These are phyloP conservation scores for Diogma glabrata DNA, from an alignment of 2,888 invertebrate genomes.

Conservation along the genomic window DNA sequence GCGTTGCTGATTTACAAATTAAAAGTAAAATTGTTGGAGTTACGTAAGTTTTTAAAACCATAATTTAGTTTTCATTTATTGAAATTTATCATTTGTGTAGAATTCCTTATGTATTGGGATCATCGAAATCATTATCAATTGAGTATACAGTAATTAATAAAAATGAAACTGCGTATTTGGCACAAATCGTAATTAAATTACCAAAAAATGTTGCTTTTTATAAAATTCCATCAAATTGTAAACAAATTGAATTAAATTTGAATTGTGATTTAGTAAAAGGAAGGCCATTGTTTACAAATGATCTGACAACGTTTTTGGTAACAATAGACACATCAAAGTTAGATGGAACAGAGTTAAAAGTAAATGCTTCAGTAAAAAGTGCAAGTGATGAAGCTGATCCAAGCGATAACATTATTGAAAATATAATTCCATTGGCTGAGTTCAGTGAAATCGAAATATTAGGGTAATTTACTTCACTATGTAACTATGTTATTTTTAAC, in stretches of 20 bases:
- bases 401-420: slow-evolving; percentile 26
- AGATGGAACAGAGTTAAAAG: slow-evolving; percentile 25
- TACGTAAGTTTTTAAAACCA: slow-evolving; percentile 24
- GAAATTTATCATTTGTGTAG: background rate
- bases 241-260: slow-evolving; percentile 7
- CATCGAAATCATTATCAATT: slow-evolving; percentile 28
- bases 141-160: slow-evolving; percentile 34
- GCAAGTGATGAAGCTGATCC: slow-evolving; percentile 30
- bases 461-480: slow-evolving; percentile 25
- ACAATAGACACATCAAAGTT: background rate
- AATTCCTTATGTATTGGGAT: slow-evolving; percentile 29
- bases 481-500: background rate
- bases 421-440: slow-evolving; percentile 27
- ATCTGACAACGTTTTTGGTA: background rate
- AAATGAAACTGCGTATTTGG: slow-evolving; percentile 40
- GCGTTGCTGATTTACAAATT: slow-evolving; percentile 33
- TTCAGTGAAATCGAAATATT: slow-evolving; percentile 33
- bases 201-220: slow-evolving; percentile 33
- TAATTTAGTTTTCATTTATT: background rate
- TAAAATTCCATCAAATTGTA: slow-evolving; percentile 31
- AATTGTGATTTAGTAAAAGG: slow-evolving; percentile 5
- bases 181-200: slow-evolving; percentile 37
- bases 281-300: background rate
- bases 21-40: slow-evolving; percentile 23
- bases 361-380: slow-evolving; percentile 32